Conservation (phyloP, 2,888 invertebrate genomes). For the Tyria jacobaeae region DNA sequence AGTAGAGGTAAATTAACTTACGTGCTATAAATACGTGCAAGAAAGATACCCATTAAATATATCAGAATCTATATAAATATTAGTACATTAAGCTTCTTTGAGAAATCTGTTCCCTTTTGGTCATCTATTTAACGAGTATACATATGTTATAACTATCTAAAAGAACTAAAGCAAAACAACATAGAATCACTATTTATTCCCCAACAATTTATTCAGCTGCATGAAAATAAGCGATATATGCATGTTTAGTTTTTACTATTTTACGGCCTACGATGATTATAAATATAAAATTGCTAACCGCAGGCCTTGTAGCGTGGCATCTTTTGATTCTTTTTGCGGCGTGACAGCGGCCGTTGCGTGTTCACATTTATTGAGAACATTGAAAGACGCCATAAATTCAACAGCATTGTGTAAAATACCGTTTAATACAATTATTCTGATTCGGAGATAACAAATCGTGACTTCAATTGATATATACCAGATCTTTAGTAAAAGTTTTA, state of each 20-base stretch:
- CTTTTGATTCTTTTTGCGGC: conserved; percentile 61
- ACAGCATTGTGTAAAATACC: conserved; percentile 60
- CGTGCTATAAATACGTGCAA: too few relatives aligned
- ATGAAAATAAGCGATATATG: conserved; percentile 56
- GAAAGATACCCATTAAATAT: too few relatives aligned
- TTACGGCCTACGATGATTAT: conserved; percentile 65
- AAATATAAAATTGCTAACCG: conserved; percentile 73
- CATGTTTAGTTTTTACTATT: conserved; percentile 64
- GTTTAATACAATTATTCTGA: conserved; percentile 66
- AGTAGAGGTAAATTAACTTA: too few relatives aligned
- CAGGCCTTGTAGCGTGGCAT: conserved; percentile 63
- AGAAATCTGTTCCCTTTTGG: too few relatives aligned
- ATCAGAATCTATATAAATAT: too few relatives aligned
- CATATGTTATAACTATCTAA: too few relatives aligned
- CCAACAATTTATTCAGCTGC: conserved; percentile 41
- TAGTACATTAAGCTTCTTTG: too few relatives aligned
- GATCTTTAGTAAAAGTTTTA: conserved; percentile 41
- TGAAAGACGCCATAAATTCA: conserved; percentile 71
- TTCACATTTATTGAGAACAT: conserved; percentile 68
- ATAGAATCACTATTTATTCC: conserved; percentile 25
- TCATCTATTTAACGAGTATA: too few relatives aligned
- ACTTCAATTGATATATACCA: conserved; percentile 46
- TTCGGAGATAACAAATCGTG: conserved; percentile 39
- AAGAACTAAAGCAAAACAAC: too few relatives aligned
- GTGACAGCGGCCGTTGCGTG: conserved; percentile 70